These are phyloP conservation scores for Heliothis virescens DNA, from an alignment of 1,140 invertebrate genomes.

Conservation along the genomic window DNA sequence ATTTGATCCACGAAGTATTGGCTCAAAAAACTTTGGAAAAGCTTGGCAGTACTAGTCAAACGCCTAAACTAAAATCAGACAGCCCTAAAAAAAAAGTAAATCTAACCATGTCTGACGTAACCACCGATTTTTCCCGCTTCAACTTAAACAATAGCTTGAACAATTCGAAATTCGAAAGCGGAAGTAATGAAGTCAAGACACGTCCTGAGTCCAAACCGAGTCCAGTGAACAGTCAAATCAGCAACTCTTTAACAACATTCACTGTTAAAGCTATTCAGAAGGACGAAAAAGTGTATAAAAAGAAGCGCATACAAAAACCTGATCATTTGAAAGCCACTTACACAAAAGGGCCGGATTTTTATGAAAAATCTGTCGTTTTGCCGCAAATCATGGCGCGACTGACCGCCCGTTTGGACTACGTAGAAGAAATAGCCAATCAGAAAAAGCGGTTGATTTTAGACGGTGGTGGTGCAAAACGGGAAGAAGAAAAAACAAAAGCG, in stretches of 20 bases:
- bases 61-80: not conserved
- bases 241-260: not conserved
- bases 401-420: constrained; percentile 37
- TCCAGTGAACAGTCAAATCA: not conserved
- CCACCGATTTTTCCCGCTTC: not conserved
- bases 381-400: constrained; percentile 60
- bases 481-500: not conserved
- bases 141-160: not conserved
- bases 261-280: constrained; percentile 50
- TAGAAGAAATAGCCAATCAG: constrained; percentile 47
- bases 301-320: constrained; percentile 44
- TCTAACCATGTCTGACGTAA: not conserved
- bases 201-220: not conserved
- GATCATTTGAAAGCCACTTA: constrained; percentile 48
- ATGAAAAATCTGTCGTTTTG: constrained; percentile 62
- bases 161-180: not conserved
- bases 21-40: not conserved
- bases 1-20: constrained; percentile 15
- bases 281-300: constrained; percentile 57
- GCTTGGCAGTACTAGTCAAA: not conserved
- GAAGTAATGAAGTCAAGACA: not conserved
- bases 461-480: not conserved
- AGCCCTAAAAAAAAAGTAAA: not conserved
- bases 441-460: constrained; percentile 54
- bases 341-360: constrained; percentile 61